A percentile compares a stretch with the other conserved stretches of the same genome.
These are phyloP conservation scores for Colaptes auratus DNA, from an alignment of 2,113 vertebrate genomes.

Conservation along the genomic window DNA sequence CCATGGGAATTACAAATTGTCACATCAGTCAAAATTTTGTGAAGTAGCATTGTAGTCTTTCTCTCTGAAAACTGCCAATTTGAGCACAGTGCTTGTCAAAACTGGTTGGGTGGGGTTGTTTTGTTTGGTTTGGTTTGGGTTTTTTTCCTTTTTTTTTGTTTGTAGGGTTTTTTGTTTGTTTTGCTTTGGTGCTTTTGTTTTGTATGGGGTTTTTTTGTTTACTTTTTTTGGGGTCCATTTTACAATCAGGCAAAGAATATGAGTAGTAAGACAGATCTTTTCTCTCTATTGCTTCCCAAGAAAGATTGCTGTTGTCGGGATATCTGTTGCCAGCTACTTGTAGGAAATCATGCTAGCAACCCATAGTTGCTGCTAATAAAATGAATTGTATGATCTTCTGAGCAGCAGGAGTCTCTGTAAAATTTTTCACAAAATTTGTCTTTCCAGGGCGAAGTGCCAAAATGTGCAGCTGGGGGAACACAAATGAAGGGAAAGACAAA, in stretches of 20 bases:
- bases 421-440: neutral
- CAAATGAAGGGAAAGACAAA: neutral
- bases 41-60: neutral
- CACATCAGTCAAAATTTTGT: neutral
- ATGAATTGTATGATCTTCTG: neutral
- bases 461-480: neutral
- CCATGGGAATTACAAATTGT: neutral
- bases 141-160: too few relatives aligned
- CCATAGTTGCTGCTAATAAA: neutral
- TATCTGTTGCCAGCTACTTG: neutral
- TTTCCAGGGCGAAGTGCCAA: neutral
- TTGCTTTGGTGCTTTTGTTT: too few relatives aligned
- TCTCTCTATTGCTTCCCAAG: neutral
- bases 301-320: neutral
- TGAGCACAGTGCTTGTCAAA: neutral
- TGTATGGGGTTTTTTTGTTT: neutral
- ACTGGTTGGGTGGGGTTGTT: neutral
- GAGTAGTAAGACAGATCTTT: neutral
- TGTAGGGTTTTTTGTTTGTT: neutral
- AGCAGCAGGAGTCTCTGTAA: neutral
- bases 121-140: neutral
- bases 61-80: neutral
- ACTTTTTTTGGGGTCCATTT: slow-evolving; percentile 3
- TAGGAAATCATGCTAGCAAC: neutral
- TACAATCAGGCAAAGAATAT: neutral